Percentiles rank a stretch among this genome's conserved stretches.
phyloP scores from a whole-genome alignment of 2,113 vertebrate genomes.

The Sciurus niger region DNA sequence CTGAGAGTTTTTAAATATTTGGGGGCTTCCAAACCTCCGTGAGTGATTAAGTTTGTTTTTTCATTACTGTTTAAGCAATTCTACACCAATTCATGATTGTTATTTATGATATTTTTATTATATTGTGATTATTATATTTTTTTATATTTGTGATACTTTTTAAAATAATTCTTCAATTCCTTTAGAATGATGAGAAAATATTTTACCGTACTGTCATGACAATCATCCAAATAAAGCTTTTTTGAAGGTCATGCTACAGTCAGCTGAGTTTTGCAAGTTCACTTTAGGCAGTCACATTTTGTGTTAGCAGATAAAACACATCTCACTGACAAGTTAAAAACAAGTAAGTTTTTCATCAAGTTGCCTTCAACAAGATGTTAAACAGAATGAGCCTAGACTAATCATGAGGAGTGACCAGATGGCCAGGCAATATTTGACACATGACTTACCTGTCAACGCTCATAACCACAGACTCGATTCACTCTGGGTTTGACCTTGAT shows the following conservation, averaged over 20 bases:
- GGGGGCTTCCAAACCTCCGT: neutral
- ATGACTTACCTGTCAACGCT: slow-evolving; percentile 48
- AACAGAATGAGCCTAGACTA: neutral
- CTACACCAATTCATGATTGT: neutral
- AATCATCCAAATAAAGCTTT: neutral
- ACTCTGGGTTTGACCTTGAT: slow-evolving; percentile 72
- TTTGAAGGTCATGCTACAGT: neutral
- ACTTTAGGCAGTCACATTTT: neutral
- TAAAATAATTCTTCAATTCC: neutral
- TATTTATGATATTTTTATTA: neutral
- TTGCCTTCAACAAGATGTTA: slow-evolving; percentile 15
- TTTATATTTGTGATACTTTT: neutral
- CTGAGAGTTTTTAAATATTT: neutral
- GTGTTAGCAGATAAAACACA: slow-evolving; percentile 7
- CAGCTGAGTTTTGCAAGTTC: neutral
- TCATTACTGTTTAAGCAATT: neutral
- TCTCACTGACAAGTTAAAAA: slow-evolving; percentile 18
- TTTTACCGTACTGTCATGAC: neutral
- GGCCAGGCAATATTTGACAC: slow-evolving; percentile 56
- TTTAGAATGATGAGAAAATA: slow-evolving; percentile 38
- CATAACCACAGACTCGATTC: neutral
- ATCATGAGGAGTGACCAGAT: slow-evolving; percentile 55
- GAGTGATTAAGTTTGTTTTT: neutral
- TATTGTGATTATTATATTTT: too few species aligned
- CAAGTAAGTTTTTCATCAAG: neutral